These are phyloP conservation scores for Micromesistius poutassou DNA, from an alignment of 2,797 vertebrate species.

Conservation along the genomic window DNA sequence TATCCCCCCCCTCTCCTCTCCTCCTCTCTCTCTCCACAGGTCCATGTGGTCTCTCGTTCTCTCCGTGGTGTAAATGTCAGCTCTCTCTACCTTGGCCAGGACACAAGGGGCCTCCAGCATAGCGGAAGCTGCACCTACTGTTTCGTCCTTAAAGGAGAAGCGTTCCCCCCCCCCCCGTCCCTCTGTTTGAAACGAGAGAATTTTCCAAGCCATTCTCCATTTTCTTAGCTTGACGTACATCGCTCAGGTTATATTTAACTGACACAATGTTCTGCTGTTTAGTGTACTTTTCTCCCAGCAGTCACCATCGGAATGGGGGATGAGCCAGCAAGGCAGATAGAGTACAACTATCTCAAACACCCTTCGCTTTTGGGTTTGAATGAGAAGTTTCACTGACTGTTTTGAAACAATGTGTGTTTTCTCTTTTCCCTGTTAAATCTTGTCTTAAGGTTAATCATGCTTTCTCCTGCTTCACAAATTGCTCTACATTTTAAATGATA, in stretches of 20 bases:
- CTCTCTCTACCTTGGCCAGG: conserved; percentile 42
- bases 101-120: conserved; percentile 36
- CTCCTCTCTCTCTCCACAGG: conserved; percentile 19
- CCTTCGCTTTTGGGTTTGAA: no score
- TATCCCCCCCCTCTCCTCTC: neutral
- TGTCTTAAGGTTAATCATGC: no score
- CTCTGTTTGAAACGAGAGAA: neutral
- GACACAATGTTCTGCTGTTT: neutral
- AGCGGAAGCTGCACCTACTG: conserved; percentile 44
- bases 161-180: neutral
- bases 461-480: no score
- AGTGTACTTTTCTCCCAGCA: neutral
- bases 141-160: conserved; percentile 7
- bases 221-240: neutral
- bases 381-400: no score
- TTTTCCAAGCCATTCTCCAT: neutral
- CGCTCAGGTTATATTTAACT: neutral
- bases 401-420: no score
- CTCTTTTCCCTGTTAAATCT: no score
- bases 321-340: no score
- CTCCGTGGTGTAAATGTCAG: conserved; percentile 21
- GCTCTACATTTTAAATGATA: no score
- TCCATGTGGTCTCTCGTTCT: conserved; percentile 38
- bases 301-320: neutral
- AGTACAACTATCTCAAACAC: neutral